Conservation (phyloP, 2,888 invertebrate species). For the Diaphora mendica region DNA sequence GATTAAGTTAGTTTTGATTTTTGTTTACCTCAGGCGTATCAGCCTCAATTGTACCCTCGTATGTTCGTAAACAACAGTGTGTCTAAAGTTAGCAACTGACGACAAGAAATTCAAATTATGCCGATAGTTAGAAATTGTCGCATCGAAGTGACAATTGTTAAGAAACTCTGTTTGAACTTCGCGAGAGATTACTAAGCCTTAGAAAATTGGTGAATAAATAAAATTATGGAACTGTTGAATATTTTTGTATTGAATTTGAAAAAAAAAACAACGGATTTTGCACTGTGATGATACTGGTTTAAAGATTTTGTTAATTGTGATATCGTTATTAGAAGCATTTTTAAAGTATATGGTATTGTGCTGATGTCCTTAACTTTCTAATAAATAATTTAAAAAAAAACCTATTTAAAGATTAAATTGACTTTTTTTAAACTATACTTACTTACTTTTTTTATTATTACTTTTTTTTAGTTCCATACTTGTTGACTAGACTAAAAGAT, state of each 20-base stretch:
- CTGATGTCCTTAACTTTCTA: too few species aligned
- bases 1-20: neutral
- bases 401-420: too few species aligned
- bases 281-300: too few species aligned
- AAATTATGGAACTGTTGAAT: neutral
- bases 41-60: neutral
- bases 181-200: conserved; percentile 13
- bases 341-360: too few species aligned
- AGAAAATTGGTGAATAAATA: neutral
- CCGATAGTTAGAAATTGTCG: conserved; percentile 30
- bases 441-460: too few species aligned
- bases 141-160: conserved; percentile 27
- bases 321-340: too few species aligned
- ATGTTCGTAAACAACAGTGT: neutral
- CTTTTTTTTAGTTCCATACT: too few species aligned
- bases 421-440: too few species aligned
- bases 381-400: too few species aligned
- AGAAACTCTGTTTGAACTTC: conserved; percentile 25
- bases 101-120: conserved; percentile 44
- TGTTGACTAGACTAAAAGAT: too few species aligned
- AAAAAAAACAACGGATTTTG: too few species aligned
- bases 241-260: neutral
- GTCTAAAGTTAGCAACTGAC: conserved; percentile 11
- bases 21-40: neutral
- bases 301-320: too few species aligned